Evolutionary conservation across 37 sponge, comb jelly and placozoan genomes (phyloP), one percentile per base, ranked within the genome.

Genomic region (Oopsacas minuta): DNA sequence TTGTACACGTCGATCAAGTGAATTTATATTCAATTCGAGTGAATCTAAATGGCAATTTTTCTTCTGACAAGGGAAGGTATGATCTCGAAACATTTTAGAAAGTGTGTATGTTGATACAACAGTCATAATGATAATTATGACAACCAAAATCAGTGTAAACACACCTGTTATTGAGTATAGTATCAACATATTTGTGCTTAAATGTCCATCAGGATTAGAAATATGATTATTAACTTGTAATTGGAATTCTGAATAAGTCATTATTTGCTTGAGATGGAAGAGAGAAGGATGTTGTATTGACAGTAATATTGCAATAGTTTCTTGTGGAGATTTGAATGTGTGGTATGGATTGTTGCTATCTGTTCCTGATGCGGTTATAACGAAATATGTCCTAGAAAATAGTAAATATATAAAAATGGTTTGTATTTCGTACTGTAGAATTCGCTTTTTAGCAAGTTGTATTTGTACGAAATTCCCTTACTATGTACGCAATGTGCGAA

Each of bases 71-170:
- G 75, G 75, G 28, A 61, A n/a, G 3, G 17, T 34, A 61, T n/a
- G 28, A 12, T 61, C 75, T 61, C 75, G 20, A 61, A 25, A n/a
- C 75, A 61, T 20, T 20, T 12, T 61, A 10, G 20, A 25, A 7
- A 61, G 22, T n/a, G 75, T 61, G 75, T 61, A 61, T 12, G 75
- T n/a, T 3, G 75, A 61, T 61, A 61, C 75, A 20, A 61, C 75
- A 3, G 28, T 3, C 75, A 61, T 61, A 25, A 61, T 61, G 3
- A 12, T 61, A 32, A 61, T 61, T 20, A 61, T 61, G 22, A 61
- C 30, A n/a, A 61, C 30, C 22, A 61, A 34, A 34, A 61, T 61
- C 32, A n/a, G 20, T 7, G 75, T 32, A n/a, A 61, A 61, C 28
- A n/a, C 22, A 3, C 17, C 75, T 10, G 75, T 61, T 25, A 61